Evolutionary conservation across 2,113 vertebrate genomes (phyloP).

Genomic region (Epinephelus cyanopodus): DNA sequence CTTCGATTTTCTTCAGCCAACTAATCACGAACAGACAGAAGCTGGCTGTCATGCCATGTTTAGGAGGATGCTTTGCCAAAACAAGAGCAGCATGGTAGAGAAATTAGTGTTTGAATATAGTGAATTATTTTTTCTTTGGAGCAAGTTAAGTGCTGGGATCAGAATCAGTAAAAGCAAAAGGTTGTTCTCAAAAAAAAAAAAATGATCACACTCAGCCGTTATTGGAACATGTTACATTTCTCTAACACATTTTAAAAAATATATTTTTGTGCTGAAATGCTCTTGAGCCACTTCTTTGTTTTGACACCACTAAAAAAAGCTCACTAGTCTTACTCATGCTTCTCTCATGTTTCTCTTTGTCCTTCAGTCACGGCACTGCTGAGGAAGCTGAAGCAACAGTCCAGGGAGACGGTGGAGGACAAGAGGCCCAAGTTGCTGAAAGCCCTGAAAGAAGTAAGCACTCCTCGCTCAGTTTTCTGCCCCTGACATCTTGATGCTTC

Average conservation of each 20-base stretch:
- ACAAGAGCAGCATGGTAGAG: neutral
- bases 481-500: neutral
- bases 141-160: neutral
- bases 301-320: neutral
- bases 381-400: constrained; percentile 98
- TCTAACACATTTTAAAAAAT: constrained; percentile 1
- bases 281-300: neutral
- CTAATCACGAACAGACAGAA: neutral
- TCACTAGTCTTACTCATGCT: neutral
- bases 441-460: constrained; percentile 94
- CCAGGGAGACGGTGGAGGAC: constrained; percentile 98
- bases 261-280: neutral
- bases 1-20: neutral
- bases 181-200: neutral
- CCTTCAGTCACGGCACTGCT: constrained; percentile 95
- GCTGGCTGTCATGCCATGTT: neutral
- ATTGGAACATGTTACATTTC: neutral
- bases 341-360: constrained; percentile 17
- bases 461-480: neutral
- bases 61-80: constrained; percentile 1
- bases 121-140: neutral
- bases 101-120: neutral
- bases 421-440: constrained; percentile 97
- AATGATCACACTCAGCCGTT: neutral
- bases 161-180: constrained; percentile 8